These are phyloP conservation scores for Philonicus albiceps DNA, from an alignment of 2,888 invertebrate genomes.

Conservation along the genomic window DNA sequence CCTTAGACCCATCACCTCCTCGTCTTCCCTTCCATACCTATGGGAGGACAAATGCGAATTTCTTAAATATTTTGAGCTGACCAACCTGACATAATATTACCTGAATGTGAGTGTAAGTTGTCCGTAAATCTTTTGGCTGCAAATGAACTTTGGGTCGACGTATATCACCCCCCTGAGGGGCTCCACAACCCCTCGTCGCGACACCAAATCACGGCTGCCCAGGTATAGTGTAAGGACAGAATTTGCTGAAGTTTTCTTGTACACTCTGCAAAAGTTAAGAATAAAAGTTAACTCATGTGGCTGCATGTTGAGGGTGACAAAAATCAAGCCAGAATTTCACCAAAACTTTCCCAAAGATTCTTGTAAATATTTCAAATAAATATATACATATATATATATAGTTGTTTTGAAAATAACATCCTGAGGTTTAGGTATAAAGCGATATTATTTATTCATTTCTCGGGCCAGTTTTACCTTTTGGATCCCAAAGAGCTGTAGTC, in stretches of 20 bases:
- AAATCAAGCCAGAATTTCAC: neutral
- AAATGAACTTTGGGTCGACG: slow-evolving; percentile 76
- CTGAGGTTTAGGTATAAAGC: neutral
- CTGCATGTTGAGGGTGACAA: neutral
- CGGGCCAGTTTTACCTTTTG: slow-evolving; percentile 1
- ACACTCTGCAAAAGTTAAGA: slow-evolving; percentile 66
- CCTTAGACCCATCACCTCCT: slow-evolving; percentile 95
- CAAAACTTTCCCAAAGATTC: neutral
- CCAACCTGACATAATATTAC: slow-evolving; percentile 60
- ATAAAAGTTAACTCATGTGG: neutral
- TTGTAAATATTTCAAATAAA: neutral
- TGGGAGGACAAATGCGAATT: neutral
- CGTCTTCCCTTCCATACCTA: slow-evolving; percentile 91
- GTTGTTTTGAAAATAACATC: neutral
- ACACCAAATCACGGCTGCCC: slow-evolving; percentile 78
- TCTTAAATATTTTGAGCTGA: neutral
- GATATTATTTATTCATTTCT: neutral
- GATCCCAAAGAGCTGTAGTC: slow-evolving; percentile 21
- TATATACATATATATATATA: too few relatives aligned
- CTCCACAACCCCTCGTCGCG: slow-evolving; percentile 75
- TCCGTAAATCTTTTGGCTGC: slow-evolving; percentile 75
- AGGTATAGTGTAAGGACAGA: slow-evolving; percentile 81
- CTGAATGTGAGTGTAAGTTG: slow-evolving; percentile 90
- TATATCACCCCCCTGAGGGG: slow-evolving; percentile 86
- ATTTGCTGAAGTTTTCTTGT: slow-evolving; percentile 85